Evolutionary conservation across 2,113 vertebrate species (phyloP).

Genomic region (Octodon degus): DNA sequence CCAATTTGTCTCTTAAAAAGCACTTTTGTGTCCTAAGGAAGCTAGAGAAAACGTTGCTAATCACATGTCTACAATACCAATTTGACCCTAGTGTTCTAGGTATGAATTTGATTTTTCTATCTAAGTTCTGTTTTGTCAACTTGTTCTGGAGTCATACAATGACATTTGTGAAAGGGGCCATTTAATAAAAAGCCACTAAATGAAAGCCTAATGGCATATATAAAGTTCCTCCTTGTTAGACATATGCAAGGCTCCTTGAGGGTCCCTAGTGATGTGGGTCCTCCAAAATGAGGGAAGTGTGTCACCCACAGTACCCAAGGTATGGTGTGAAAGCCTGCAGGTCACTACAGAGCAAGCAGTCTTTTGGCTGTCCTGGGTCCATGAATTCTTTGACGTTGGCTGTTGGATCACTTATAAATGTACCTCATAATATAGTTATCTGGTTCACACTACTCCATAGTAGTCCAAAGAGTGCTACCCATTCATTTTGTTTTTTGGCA

Average conservation of each 20-base stretch:
- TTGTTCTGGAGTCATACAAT: constrained; percentile 51
- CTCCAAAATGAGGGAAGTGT: background rate
- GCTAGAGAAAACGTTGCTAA: background rate
- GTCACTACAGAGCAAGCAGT: background rate
- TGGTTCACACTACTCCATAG: background rate
- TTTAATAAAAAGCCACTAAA: background rate
- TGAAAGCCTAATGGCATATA: background rate
- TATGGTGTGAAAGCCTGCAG: background rate
- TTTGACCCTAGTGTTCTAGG: constrained; percentile 9
- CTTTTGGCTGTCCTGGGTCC: background rate
- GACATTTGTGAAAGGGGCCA: background rate
- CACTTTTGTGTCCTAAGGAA: constrained; percentile 26
- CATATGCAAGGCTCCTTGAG: background rate
- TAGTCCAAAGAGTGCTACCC: background rate
- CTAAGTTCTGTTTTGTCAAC: background rate
- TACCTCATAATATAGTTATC: background rate
- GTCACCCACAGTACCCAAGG: background rate
- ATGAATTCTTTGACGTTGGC: background rate
- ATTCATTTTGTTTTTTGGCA: background rate
- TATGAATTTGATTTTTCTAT: constrained; percentile 34
- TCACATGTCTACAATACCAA: background rate
- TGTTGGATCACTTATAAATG: background rate
- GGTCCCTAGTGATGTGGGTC: background rate
- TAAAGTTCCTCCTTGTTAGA: background rate
- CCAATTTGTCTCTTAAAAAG: constrained; percentile 46